A percentile compares a stretch with the other conserved stretches of the same genome.
Evolutionary conservation across 2,113 vertebrate species (phyloP).

Genomic region (Datnioides undecimradiatus): DNA sequence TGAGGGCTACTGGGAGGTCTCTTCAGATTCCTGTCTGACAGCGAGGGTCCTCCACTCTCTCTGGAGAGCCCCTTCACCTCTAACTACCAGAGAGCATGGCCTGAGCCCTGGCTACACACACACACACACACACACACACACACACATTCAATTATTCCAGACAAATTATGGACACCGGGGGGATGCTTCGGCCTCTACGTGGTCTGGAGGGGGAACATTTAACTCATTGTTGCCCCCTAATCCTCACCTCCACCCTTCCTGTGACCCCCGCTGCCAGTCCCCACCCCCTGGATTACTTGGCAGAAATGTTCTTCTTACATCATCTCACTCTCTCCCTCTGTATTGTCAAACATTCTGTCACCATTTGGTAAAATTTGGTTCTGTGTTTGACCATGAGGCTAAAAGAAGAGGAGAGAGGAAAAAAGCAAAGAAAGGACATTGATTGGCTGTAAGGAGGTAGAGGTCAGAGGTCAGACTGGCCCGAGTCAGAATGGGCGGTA

Average conservation of each 20-base stretch:
- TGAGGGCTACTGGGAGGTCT: conserved; percentile 77
- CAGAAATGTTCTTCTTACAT: too few relatives aligned
- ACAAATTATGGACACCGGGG: conserved; percentile 82
- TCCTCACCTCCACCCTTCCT: conserved; percentile 70
- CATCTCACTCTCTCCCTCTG: not conserved
- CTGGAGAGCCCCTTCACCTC: conserved; percentile 83
- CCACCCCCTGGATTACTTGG: not conserved
- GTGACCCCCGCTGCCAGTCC: conserved; percentile 49
- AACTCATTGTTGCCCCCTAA: conserved; percentile 81
- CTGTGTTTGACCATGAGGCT: not conserved
- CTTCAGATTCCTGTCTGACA: conserved; percentile 87
- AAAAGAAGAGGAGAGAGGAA: not conserved
- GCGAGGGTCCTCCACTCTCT: conserved; percentile 83
- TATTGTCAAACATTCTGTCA: not conserved
- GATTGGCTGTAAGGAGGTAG: not conserved
- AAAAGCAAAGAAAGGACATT: not conserved
- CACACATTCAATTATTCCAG: conserved; percentile 75
- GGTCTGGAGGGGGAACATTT: conserved; percentile 77
- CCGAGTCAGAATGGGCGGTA: conserved; percentile 37
- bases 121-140: conserved; percentile 46
- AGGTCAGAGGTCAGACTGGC: conserved; percentile 61
- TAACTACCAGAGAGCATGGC: conserved; percentile 67
- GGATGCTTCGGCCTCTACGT: conserved; percentile 76
- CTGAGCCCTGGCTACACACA: conserved; percentile 41
- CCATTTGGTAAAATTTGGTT: not conserved